Evolutionary conservation across 2,888 invertebrate genomes (phyloP).

Genomic region (Torymus aiolomorphi): DNA sequence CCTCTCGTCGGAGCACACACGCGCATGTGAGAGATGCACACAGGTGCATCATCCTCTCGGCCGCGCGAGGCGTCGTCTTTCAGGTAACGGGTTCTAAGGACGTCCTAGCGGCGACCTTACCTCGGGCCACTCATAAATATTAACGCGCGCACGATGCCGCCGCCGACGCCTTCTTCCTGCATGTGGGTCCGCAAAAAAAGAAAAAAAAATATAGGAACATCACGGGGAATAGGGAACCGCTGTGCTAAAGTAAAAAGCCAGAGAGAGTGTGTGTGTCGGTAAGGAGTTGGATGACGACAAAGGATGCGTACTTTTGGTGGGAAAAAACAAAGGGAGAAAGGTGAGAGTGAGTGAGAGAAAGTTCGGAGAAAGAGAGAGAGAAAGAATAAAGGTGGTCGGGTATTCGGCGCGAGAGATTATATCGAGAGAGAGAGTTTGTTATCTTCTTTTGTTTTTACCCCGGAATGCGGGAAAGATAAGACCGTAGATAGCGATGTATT

Average conservation of each 20-base stretch:
- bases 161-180: constrained; percentile 48
- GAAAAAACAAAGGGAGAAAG: constrained; percentile 8
- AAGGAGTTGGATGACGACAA: neutral
- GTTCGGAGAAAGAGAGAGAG: constrained; percentile 2
- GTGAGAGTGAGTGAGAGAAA: neutral
- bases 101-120: constrained; percentile 66
- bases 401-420: no score
- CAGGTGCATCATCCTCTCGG: neutral
- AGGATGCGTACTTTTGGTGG: neutral
- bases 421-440: no score
- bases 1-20: no score
- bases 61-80: constrained; percentile 33
- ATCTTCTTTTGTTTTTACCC: no score
- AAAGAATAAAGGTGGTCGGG: no score
- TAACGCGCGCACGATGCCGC: constrained; percentile 57
- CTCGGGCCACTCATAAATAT: constrained; percentile 66
- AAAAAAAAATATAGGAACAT: constrained; percentile 53
- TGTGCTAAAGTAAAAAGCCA: no score
- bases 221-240: constrained; percentile 32
- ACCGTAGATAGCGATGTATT: no score
- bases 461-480: no score
- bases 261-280: neutral
- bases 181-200: constrained; percentile 48
- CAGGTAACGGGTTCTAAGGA: constrained; percentile 60
- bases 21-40: neutral